Base-by-base conservation (phyloP, 2,113 vertebrate genomes). In the Mormyrus iriodes region DNA sequence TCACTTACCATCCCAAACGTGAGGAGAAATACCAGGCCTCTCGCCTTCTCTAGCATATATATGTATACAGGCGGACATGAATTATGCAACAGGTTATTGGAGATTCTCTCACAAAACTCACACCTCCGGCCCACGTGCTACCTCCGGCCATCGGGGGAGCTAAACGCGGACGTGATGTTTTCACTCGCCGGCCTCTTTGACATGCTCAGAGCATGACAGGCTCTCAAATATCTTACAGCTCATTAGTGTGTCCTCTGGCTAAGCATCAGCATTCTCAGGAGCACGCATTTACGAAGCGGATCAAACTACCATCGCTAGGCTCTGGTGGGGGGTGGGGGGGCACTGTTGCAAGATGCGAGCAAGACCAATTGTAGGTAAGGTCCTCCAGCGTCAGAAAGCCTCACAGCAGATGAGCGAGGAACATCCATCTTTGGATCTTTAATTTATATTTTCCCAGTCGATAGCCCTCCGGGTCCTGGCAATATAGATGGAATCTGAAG, bases 401-500 rank as follows among this genome's bases (percentile, higher is more conserved):
- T 4, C 87, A 19, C 21, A 46, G 24, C 39, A 79, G 35, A 79
- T 79, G 31, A 88, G 55, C 55, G 21, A 7, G 19, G 42, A 87
- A 65, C 39, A 46, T 65, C 55, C 39, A 3, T 84, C 39, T 84
- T 84, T 48, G 39, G 46, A 82, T 51, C 17, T 53, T 88, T 42
- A 52, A 79, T 88, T 27, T 73, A 76, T 79, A 51, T 51, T 79
- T 42, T 52, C 48, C 88, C 51, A n/a, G 31, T 83, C 73, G 49
- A 35, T 55, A 42, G n/a, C 31, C 35, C 35, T 39, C 17, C 21
- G 46, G 31, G 31, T 42, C 76, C 49, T 35, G 10, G 73, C 15
- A 49, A 82, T 39, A 88, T 52, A 79, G 88, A 82, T 31, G 49
- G n/a, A 53, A 88, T 61, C 61, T 53, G 42, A 86, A 86, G 48